Evolutionary conservation across 2,113 vertebrate species (phyloP).

Genomic region (Clarias batrachus): DNA sequence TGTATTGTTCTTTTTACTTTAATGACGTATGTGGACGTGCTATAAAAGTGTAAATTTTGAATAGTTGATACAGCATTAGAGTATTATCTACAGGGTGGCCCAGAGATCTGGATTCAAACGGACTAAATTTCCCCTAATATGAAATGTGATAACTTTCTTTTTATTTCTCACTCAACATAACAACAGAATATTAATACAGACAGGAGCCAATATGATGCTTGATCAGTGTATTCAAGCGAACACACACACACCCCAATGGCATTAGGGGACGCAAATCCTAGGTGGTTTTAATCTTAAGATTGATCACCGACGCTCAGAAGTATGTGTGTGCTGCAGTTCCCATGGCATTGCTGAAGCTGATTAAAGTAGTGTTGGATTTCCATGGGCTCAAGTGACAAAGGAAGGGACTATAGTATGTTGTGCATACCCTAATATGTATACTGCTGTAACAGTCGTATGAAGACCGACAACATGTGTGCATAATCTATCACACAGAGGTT

Average conservation of each 20-base stretch:
- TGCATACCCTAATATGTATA: neutral
- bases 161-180: too few species aligned
- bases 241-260: too few species aligned
- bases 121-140: too few species aligned
- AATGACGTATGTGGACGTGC: neutral
- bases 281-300: too few species aligned
- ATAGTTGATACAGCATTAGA: neutral
- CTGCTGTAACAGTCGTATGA: neutral
- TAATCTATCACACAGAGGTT: neutral
- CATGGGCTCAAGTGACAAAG: constrained; percentile 15
- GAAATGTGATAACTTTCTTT: too few species aligned
- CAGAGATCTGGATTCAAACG: too few species aligned
- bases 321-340: constrained; percentile 5
- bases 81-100: too few species aligned
- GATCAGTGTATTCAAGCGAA: too few species aligned
- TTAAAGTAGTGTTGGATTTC: constrained; percentile 33
- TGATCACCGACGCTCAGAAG: neutral
- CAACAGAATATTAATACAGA: too few species aligned
- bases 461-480: neutral
- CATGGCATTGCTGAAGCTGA: constrained; percentile 3
- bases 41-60: neutral
- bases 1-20: neutral
- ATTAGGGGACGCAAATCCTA: too few species aligned
- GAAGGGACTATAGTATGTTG: neutral
- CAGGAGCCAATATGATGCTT: too few species aligned